These are phyloP conservation scores for Drosophila repleta DNA, from an alignment of 1,140 invertebrate genomes.

Conservation along the genomic window DNA sequence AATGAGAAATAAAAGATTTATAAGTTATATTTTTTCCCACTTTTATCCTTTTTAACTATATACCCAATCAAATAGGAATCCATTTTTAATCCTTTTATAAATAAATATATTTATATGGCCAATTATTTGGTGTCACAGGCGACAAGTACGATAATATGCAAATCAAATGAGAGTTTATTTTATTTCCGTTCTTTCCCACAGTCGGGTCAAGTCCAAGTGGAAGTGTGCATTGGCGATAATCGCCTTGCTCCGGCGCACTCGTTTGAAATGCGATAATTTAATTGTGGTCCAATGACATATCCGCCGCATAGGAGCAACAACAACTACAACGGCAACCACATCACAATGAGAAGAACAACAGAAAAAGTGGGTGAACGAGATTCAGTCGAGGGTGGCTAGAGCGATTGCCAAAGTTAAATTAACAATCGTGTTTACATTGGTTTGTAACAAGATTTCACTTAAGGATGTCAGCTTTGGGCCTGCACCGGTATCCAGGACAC, in stretches of 20 bases:
- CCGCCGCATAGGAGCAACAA: constrained; percentile 37
- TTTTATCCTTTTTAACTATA: too few species aligned
- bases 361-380: constrained; percentile 4
- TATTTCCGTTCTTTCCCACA: constrained; percentile 70
- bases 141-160: constrained; percentile 55
- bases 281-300: constrained; percentile 77
- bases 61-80: neutral
- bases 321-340: constrained; percentile 10
- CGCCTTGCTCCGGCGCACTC: constrained; percentile 50
- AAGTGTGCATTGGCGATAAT: constrained; percentile 38
- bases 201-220: constrained; percentile 43
- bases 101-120: constrained; percentile 21
- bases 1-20: too few species aligned
- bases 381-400: constrained; percentile 24
- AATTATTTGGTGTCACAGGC: constrained; percentile 42
- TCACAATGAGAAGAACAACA: neutral
- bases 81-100: constrained; percentile 1
- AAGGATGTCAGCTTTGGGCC: constrained; percentile 77
- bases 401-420: constrained; percentile 78
- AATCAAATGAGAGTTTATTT: constrained; percentile 61
- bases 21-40: too few species aligned
- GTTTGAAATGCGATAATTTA: constrained; percentile 82
- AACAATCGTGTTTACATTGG: constrained; percentile 84
- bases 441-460: constrained; percentile 84
- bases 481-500: constrained; percentile 27